Percentiles rank a stretch among this genome's conserved stretches.
These are phyloP conservation scores for Bembecia ichneumoniformis DNA, from an alignment of 2,888 invertebrate genomes.

Conservation along the genomic window DNA sequence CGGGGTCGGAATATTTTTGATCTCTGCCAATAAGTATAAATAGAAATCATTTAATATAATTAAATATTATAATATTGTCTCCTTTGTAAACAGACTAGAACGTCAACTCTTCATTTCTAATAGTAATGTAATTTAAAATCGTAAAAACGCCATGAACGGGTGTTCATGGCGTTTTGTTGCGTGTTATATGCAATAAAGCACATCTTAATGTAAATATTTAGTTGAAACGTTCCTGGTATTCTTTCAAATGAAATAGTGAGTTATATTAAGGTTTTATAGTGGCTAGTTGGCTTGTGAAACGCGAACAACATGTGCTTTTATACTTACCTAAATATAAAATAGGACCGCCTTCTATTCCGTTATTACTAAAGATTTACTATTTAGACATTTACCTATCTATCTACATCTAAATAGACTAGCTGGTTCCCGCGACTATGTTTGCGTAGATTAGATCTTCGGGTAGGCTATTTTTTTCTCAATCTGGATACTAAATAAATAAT, in stretches of 20 bases:
- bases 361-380: too few relatives aligned
- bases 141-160: conserved; percentile 21
- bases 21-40: too few relatives aligned
- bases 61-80: neutral
- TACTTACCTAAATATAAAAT: conserved; percentile 34
- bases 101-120: conserved; percentile 9
- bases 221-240: conserved; percentile 32
- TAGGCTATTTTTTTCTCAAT: too few relatives aligned
- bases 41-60: too few relatives aligned
- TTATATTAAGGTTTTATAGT: conserved; percentile 38
- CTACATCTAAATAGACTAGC: too few relatives aligned
- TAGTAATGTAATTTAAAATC: conserved; percentile 23
- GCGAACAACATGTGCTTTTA: conserved; percentile 15
- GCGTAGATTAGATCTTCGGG: too few relatives aligned
- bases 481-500: too few relatives aligned
- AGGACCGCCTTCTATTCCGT: neutral
- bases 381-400: too few relatives aligned
- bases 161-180: conserved; percentile 18
- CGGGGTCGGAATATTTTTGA: too few relatives aligned
- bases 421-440: too few relatives aligned
- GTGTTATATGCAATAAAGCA: conserved; percentile 30
- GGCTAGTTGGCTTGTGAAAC: conserved; percentile 11
- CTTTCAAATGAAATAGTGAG: conserved; percentile 32
- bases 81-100: conserved; percentile 10
- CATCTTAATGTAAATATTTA: conserved; percentile 40